A percentile compares a stretch with the other conserved stretches of the same genome.
These are phyloP conservation scores for Blastobasis lacticolella DNA, from an alignment of 2,888 invertebrate species.

Conservation along the genomic window DNA sequence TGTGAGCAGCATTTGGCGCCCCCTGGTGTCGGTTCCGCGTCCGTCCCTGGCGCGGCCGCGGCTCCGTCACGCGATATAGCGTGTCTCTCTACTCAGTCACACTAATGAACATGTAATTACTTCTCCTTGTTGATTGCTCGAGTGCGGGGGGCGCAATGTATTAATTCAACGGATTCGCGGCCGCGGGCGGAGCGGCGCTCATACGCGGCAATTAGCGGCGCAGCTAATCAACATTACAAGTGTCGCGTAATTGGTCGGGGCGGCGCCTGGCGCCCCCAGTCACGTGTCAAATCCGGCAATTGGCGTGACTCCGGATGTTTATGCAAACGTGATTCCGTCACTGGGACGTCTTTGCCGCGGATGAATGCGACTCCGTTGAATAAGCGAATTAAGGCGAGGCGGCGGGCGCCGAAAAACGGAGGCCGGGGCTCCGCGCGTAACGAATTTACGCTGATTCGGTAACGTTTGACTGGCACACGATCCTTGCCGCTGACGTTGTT, in stretches of 20 bases:
- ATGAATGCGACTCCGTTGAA: conserved; percentile 6
- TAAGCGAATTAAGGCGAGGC: conserved; percentile 5
- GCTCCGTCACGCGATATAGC: conserved; percentile 54
- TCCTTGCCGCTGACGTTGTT: no score
- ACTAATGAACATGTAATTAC: conserved; percentile 66
- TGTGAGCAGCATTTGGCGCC: no score
- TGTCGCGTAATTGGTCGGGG: conserved; percentile 51
- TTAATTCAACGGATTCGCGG: conserved; percentile 33
- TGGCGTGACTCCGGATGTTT: conserved; percentile 18
- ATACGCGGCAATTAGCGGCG: conserved; percentile 25
- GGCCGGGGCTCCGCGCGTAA: no score
- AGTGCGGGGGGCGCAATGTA: conserved; percentile 30
- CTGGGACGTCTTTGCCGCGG: conserved; percentile 12
- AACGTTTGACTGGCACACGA: no score
- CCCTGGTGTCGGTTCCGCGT: neutral
- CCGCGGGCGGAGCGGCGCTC: neutral
- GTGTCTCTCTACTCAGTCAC: conserved; percentile 39
- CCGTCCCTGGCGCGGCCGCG: neutral
- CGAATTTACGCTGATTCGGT: no score
- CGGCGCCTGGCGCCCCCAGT: conserved; percentile 32
- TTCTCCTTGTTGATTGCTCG: conserved; percentile 41
- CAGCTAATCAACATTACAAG: conserved; percentile 53
- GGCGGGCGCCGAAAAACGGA: neutral
- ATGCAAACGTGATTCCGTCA: conserved; percentile 20
- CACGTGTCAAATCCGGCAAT: conserved; percentile 23